Evolutionary conservation across 1,140 invertebrate species (phyloP).

Genomic region (Mercenaria mercenaria): DNA sequence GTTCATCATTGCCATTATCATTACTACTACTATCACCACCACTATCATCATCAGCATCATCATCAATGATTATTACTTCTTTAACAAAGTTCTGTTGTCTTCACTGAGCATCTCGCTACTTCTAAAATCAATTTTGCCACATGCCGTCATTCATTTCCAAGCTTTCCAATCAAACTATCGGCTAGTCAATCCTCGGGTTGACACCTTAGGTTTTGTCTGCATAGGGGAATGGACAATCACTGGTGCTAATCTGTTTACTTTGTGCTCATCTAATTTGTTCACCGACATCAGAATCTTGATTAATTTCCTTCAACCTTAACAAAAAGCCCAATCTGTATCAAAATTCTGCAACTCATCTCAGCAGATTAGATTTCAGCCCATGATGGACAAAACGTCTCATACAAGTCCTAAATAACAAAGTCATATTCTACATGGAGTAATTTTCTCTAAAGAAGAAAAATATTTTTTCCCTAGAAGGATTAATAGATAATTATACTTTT

Average conservation of each 20-base stretch:
- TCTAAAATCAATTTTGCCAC: too few relatives aligned
- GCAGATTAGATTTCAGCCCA: constrained; percentile 16
- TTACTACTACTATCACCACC: too few relatives aligned
- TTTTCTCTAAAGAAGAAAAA: not conserved
- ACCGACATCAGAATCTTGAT: constrained; percentile 30
- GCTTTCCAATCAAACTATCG: too few relatives aligned
- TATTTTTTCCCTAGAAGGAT: not conserved
- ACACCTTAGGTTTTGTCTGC: not conserved
- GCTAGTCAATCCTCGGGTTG: not conserved
- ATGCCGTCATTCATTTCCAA: too few relatives aligned
- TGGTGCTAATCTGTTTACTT: constrained; percentile 37
- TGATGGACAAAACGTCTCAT: not conserved
- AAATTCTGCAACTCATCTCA: constrained; percentile 38
- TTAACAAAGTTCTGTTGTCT: too few relatives aligned
- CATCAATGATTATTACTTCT: too few relatives aligned
- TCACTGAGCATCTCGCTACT: too few relatives aligned
- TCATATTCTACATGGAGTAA: not conserved
- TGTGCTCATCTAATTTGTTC: constrained; percentile 42
- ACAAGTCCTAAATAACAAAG: not conserved
- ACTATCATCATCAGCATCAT: too few relatives aligned
- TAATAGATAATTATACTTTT: too few relatives aligned
- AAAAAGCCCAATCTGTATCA: constrained; percentile 24
- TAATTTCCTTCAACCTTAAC: constrained; percentile 32
- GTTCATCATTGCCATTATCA: too few relatives aligned
- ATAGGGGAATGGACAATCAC: constrained; percentile 12